Evolutionary conservation across 2,113 vertebrate species (phyloP).

Genomic region (Saccopteryx leptura): DNA sequence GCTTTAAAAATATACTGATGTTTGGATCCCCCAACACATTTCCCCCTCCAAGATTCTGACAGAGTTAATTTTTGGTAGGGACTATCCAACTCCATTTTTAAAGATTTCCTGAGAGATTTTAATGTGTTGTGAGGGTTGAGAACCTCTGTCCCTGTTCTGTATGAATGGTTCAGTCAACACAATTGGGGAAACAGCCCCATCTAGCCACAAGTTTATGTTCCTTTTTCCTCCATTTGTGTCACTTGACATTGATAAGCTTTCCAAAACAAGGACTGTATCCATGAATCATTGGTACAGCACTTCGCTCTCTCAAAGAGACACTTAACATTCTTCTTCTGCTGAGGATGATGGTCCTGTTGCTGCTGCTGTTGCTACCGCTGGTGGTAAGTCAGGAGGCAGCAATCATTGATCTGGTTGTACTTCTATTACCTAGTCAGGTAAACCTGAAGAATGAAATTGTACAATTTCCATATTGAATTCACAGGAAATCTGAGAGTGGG

Average conservation of each 20-base stretch:
- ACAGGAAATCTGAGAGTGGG: slow-evolving; percentile 12
- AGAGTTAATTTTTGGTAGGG: background rate
- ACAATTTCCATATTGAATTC: slow-evolving; percentile 56
- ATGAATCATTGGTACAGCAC: background rate
- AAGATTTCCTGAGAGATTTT: background rate
- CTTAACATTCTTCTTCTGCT: background rate
- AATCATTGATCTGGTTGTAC: background rate
- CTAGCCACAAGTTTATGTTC: background rate
- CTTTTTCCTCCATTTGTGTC: background rate
- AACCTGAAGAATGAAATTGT: slow-evolving; percentile 6
- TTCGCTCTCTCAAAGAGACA: background rate
- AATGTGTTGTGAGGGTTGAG: background rate
- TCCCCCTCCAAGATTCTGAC: background rate
- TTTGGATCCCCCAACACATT: background rate
- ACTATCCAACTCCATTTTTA: background rate
- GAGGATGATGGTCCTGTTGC: background rate
- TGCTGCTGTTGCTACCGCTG: background rate
- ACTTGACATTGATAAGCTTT: background rate
- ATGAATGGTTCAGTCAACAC: background rate
- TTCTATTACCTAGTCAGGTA: background rate
- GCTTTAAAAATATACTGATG: background rate
- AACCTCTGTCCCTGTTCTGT: background rate
- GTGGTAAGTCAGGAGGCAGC: background rate
- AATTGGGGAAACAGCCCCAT: background rate
- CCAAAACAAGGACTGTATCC: background rate